phyloP scores from a whole-genome alignment of 1,140 invertebrate genomes.

The Calephelis nemesis region DNA sequence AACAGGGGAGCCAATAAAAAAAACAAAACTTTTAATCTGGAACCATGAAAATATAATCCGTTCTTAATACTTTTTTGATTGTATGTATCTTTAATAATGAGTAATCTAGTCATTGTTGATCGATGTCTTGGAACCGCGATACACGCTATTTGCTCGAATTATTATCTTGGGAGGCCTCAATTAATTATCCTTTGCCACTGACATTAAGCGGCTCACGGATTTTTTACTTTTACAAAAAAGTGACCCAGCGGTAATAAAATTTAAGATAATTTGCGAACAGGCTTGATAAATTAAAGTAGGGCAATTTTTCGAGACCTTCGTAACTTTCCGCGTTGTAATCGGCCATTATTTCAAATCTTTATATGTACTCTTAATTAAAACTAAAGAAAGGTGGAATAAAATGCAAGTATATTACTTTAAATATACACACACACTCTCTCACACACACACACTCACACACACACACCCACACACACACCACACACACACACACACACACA shows the following conservation, averaged over 20 bases:
- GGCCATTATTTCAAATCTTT: slow-evolving; percentile 43
- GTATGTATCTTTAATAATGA: not conserved
- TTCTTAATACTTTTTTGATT: too few relatives aligned
- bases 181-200: slow-evolving; percentile 52
- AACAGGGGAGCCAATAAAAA: too few relatives aligned
- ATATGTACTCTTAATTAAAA: slow-evolving; percentile 34
- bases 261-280: slow-evolving; percentile 6
- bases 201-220: slow-evolving; percentile 43
- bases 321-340: slow-evolving; percentile 37
- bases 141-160: slow-evolving; percentile 48
- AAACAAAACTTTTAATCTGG: too few relatives aligned
- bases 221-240: slow-evolving; percentile 52
- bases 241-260: slow-evolving; percentile 40
- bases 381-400: not conserved
- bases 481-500: too few relatives aligned
- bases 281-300: slow-evolving; percentile 48
- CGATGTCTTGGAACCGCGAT: not conserved
- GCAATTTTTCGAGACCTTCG: slow-evolving; percentile 49
- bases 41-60: too few relatives aligned
- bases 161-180: slow-evolving; percentile 57
- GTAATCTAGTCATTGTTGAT: slow-evolving; percentile 4
- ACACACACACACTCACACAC: too few relatives aligned
- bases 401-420: too few relatives aligned
- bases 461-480: too few relatives aligned
- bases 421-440: too few relatives aligned